Evolutionary conservation across 64 coral and sea anemone genomes (phyloP), one percentile per base, ranked within the genome.

Genomic region (Montipora efflorescens): DNA sequence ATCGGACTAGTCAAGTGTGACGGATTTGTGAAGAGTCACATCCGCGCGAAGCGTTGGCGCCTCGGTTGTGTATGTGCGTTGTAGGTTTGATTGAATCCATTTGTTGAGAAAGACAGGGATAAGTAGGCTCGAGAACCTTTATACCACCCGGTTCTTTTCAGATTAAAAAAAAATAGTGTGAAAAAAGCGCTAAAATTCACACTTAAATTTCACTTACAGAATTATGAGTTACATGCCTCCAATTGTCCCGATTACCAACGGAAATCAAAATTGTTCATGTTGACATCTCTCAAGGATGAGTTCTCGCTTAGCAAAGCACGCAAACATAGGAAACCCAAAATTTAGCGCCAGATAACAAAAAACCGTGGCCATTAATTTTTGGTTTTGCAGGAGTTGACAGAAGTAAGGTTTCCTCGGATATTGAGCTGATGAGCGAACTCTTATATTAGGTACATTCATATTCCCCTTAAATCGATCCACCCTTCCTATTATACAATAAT

Each of bases 71-170:
- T 95, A 85, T 97, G 53, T 94, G 73, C 91, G 84, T 84, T 91
- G 57, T 47, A 74, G 84, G 84, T 83, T 95, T 97, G 96, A 97
- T 97, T 94, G 88, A 81, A 89, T 88, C 79, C 84, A 95, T 89
- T 92, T 18, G 84, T 90, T 82, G 88, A 67, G 47, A 74, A 88
- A 88, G 57, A 46, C 76, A 59, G 67, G 22, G 13, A 50, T 82
- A 25, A 76, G 36, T 67, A 59, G 62, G 88, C 80, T 74, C 81
- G 47, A 57, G 71, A 36, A 22, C 62, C 88, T 44, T 68, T 76
- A 76, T 66, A 66, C 48, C 80, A 84, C 69, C 72, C 55, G 87
- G 69, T 74, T 78, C 82, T 73, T 69, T 64, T 78, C 82, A 94
- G 87, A 96, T 67, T 25, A 75, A 52, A 76, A 74, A 22, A 70